phyloP scores from a whole-genome alignment of 2,888 invertebrate species.

The Phorcus lineatus region DNA sequence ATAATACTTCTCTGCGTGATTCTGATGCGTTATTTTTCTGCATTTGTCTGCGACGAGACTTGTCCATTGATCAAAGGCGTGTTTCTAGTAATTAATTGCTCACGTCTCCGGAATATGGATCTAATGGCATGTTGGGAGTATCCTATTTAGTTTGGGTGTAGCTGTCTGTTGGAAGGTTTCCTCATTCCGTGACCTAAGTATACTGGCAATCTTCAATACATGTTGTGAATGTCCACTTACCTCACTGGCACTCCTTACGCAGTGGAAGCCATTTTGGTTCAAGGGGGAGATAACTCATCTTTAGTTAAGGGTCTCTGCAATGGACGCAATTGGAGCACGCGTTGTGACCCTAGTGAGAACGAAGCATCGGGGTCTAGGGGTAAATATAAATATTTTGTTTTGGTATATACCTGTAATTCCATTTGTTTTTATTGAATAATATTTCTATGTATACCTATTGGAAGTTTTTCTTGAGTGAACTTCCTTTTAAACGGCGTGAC shows the following conservation, averaged over 20 bases:
- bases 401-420: no score
- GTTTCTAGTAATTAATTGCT: neutral
- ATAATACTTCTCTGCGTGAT: no score
- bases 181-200: no score
- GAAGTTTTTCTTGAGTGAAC: no score
- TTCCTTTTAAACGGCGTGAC: no score
- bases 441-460: no score
- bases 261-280: neutral
- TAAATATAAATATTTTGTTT: neutral
- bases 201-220: no score
- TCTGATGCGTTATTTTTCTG: no score
- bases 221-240: neutral
- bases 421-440: no score
- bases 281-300: neutral
- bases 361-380: neutral
- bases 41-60: neutral
- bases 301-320: neutral
- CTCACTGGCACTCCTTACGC: neutral
- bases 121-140: neutral
- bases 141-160: neutral
- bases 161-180: neutral
- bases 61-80: neutral
- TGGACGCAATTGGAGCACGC: neutral
- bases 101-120: neutral
- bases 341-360: neutral